phyloP scores from a whole-genome alignment of 2,113 vertebrate species.

The Leucosticte australis region DNA sequence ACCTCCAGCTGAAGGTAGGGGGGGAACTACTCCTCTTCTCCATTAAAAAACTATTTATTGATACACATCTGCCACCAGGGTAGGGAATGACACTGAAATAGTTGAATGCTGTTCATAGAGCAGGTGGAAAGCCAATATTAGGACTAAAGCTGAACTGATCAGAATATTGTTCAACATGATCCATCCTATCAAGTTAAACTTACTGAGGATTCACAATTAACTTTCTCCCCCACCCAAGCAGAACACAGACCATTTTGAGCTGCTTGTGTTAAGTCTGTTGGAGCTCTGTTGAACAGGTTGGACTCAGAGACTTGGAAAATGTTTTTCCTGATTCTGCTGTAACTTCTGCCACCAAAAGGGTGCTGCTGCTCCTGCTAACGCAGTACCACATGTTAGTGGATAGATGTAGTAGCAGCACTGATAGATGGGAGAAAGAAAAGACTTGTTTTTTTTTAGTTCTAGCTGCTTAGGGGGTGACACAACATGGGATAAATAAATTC shows the following conservation, averaged over 20 bases:
- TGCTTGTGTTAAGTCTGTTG: not conserved
- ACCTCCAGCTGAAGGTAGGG: not conserved
- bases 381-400: too few relatives aligned
- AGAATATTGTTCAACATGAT: not conserved
- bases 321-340: not conserved
- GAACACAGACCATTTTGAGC: not conserved
- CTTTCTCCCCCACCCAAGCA: not conserved
- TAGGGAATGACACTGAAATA: not conserved
- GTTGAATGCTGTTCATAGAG: not conserved
- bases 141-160: not conserved
- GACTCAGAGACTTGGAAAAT: not conserved
- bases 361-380: not conserved
- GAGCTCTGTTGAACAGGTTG: not conserved
- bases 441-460: not conserved
- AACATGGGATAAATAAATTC: not conserved
- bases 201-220: not conserved
- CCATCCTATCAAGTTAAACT: not conserved
- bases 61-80: not conserved
- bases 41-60: not conserved
- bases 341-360: not conserved
- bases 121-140: not conserved
- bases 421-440: not conserved
- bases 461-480: fast-evolving
- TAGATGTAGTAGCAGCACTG: not conserved
- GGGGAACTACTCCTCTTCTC: not conserved